These are phyloP conservation scores for Umimayanthus chanpuru DNA, from an alignment of 92 coral and sea anemone species.

Conservation along the genomic window DNA sequence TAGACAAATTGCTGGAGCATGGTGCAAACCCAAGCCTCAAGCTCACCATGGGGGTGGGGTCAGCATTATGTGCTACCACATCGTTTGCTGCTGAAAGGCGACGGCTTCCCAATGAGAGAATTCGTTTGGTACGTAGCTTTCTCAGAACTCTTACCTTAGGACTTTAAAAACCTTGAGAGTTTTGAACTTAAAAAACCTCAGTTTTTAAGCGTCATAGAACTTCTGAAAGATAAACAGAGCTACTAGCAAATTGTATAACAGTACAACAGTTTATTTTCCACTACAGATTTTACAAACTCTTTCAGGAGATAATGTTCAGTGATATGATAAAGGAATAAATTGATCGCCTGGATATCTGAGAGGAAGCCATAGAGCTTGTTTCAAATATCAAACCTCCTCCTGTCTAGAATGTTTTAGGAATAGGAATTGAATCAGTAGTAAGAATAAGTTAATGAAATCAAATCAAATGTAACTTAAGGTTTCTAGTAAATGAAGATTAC, in stretches of 20 bases:
- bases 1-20: constrained; percentile 80
- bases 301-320: too few species aligned
- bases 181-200: background rate
- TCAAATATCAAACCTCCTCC: too few species aligned
- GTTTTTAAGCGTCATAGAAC: background rate
- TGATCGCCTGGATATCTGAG: too few species aligned
- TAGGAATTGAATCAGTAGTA: too few species aligned
- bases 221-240: background rate
- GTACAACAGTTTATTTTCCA: too few species aligned
- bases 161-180: background rate
- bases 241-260: background rate
- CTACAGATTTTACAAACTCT: too few species aligned
- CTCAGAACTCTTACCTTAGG: background rate
- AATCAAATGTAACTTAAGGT: too few species aligned
- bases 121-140: constrained; percentile 77
- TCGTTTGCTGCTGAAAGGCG: constrained; percentile 95
- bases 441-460: too few species aligned
- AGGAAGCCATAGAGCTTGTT: too few species aligned
- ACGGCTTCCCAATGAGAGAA: constrained; percentile 80
- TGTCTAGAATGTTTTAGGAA: too few species aligned
- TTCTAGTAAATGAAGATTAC: too few species aligned
- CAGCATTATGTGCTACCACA: constrained; percentile 95
- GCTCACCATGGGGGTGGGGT: constrained; percentile 92
- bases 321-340: too few species aligned
- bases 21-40: constrained; percentile 91